phyloP scores from a whole-genome alignment of 1,140 invertebrate genomes.

The Drosophila watanabei region DNA sequence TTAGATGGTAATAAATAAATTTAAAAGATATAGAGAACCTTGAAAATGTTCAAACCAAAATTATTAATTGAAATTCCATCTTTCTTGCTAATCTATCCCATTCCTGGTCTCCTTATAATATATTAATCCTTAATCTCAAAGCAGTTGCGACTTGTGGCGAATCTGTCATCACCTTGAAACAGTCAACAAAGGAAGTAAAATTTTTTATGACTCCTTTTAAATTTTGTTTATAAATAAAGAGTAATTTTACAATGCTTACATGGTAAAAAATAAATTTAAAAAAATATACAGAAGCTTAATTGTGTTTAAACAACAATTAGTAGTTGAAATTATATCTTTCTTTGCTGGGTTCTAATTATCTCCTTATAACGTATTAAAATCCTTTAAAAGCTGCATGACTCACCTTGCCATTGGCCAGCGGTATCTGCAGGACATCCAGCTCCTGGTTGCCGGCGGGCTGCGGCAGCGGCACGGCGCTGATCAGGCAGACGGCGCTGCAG shows the following conservation, averaged over 20 bases:
- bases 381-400: conserved; percentile 16
- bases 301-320: background rate
- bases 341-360: background rate
- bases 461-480: conserved; percentile 74
- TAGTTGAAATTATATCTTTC: background rate
- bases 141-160: conserved; percentile 2
- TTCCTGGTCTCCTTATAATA: background rate
- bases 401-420: conserved; percentile 81
- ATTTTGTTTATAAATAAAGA: background rate
- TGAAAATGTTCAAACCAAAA: background rate
- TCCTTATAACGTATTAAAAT: background rate
- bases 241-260: background rate
- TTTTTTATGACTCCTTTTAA: background rate
- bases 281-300: background rate
- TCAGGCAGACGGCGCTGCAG: conserved; percentile 65
- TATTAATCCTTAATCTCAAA: no score
- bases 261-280: background rate
- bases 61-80: background rate
- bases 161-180: conserved; percentile 4
- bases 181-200: background rate
- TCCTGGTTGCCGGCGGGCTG: conserved; percentile 70
- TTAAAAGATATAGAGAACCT: background rate
- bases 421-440: conserved; percentile 81
- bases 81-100: background rate
- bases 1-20: background rate